Evolutionary conservation across 2,888 invertebrate genomes (phyloP), one percentile per base, ranked within the genome.

Genomic region (Colletes collaris): DNA sequence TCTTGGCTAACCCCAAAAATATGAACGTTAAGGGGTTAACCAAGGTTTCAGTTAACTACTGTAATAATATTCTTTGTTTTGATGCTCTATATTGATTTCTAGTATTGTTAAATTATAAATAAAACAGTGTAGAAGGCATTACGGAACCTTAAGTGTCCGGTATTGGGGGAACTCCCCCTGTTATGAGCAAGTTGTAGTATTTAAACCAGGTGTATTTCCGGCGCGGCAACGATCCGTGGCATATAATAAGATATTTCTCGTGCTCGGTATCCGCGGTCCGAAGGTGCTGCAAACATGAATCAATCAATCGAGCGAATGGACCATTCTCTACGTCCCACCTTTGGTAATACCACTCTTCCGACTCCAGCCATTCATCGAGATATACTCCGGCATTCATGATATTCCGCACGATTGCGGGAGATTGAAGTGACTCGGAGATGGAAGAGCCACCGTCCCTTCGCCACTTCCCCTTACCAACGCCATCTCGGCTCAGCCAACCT

Each of bases 311-410:
- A 74, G 73, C 80, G 86, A 85, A 86, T 79, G 82, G 86, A 66
- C 85, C 86, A 81, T 86, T 85, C 82, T 82, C 77, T n/a, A 56
- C 73, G 66, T 62, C 79, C 68, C 74, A 74, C 70, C 82, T 66
- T 64, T 75, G 81, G 78, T 84, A 86, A 83, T 86, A 82, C 83
- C 83, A 77, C 75, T 83, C 83, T 86, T 86, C 86, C 84, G 81
- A 85, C 83, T 83, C 79, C 75, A 79, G 82, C 87, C 85, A 90
- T 90, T 90, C 87, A 88, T 89, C 88, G 87, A 86, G 83, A 88
- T 89, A 89, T 86, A 88, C 86, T 90, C 88, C 79, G 83, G 89
- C 89, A 90, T 90, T 91, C 90, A 89, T 89, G 90, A 91, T 90
- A 90, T 91, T 91, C 89, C 84, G 86, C 86, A 79, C 88, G 89